Evolutionary conservation across 35 echinoderm and acorn worm species (phyloP).

Genomic region (Patiria miniata): DNA sequence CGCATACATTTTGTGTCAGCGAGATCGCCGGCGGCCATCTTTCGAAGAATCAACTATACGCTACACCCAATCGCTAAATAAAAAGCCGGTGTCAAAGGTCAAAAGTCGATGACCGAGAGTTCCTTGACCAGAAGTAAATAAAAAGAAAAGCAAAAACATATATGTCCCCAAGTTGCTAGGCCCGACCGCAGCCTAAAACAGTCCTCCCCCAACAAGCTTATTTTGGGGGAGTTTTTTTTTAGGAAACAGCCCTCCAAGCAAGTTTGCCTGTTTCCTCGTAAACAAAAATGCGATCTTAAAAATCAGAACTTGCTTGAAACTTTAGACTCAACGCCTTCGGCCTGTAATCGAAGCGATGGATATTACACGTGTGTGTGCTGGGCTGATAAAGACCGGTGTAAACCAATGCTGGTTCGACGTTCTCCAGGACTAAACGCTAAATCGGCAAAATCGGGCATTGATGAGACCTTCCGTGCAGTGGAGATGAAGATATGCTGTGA

Average conservation of each 20-base stretch:
- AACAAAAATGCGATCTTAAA: not conserved
- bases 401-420: too few species aligned
- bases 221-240: not conserved
- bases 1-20: not conserved
- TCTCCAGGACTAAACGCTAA: too few species aligned
- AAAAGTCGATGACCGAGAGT: constrained; percentile 19
- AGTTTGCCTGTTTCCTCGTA: not conserved
- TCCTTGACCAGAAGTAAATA: constrained; percentile 1
- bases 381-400: not conserved
- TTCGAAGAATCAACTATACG: not conserved
- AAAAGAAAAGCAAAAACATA: not conserved
- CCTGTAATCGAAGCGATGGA: not conserved
- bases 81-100: not conserved
- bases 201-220: constrained; percentile 1
- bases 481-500: too few species aligned
- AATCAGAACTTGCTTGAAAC: not conserved
- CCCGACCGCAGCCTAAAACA: constrained; percentile 13
- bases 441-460: too few species aligned
- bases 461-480: too few species aligned
- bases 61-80: not conserved
- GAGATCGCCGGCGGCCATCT: not conserved
- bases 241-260: not conserved
- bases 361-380: constrained; percentile 1
- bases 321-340: not conserved
- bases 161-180: not conserved